Conservation (phyloP, 2,888 invertebrate species). For the Gymnoscelis rufifasciata region DNA sequence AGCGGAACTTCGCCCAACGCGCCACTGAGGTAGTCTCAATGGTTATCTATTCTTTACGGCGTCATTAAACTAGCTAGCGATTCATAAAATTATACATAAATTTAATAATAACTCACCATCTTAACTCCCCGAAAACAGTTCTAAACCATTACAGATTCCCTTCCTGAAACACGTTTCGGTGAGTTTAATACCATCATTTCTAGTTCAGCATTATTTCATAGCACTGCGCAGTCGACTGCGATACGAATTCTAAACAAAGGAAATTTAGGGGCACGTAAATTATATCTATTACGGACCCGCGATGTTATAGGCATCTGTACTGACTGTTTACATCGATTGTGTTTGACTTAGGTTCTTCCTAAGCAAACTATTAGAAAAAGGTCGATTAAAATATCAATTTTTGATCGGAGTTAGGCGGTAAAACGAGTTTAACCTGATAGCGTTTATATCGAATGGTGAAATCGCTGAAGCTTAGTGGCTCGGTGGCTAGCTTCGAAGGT, state of each 20-base stretch:
- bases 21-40: too few relatives aligned
- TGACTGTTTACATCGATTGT: neutral
- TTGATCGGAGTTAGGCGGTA: too few relatives aligned
- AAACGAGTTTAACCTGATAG: too few relatives aligned
- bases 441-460: too few relatives aligned
- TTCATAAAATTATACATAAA: too few relatives aligned
- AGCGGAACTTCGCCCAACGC: too few relatives aligned
- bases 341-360: neutral
- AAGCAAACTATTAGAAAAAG: too few relatives aligned
- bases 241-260: slow-evolving; percentile 20
- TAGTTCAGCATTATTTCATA: slow-evolving; percentile 13
- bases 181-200: slow-evolving; percentile 12
- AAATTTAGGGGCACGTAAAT: slow-evolving; percentile 25
- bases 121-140: slow-evolving; percentile 3
- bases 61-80: too few relatives aligned
- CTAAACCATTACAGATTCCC: neutral
- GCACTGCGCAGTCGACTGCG: slow-evolving; percentile 1
- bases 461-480: too few relatives aligned
- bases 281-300: slow-evolving; percentile 17
- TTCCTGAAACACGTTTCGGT: slow-evolving; percentile 9
- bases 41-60: too few relatives aligned
- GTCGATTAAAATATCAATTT: too few relatives aligned
- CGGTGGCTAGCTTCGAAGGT: too few relatives aligned
- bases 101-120: neutral
- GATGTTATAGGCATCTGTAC: slow-evolving; percentile 14